Evolutionary conservation across 2,888 invertebrate genomes (phyloP).

Genomic region (Reticulitermes lucifugus): DNA sequence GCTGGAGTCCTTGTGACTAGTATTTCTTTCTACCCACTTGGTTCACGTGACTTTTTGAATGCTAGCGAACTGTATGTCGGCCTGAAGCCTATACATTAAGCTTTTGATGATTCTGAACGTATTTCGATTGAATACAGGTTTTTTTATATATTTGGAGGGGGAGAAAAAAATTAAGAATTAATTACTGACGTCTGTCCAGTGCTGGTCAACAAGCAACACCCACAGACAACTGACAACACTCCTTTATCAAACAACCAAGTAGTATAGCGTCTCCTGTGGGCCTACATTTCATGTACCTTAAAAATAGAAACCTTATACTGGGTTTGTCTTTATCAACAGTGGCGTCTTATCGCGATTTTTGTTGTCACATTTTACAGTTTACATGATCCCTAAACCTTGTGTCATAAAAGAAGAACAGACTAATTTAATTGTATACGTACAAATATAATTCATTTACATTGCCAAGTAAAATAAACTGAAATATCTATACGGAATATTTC

Average conservation of each 20-base stretch:
- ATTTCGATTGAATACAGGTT: neutral
- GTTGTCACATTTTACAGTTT: neutral
- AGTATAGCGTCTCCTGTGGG: neutral
- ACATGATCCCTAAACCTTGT: neutral
- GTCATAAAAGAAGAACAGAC: neutral
- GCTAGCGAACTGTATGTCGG: too few relatives aligned
- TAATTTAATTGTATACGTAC: neutral
- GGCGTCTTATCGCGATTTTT: neutral
- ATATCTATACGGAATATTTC: neutral
- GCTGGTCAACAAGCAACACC: neutral
- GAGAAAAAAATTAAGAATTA: neutral
- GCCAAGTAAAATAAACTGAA: neutral
- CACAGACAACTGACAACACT: neutral
- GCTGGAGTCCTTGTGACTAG: too few relatives aligned
- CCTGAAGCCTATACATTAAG: too few relatives aligned
- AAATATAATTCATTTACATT: slow-evolving; percentile 2
- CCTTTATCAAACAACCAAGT: neutral
- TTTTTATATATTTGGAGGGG: neutral
- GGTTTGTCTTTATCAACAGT: neutral
- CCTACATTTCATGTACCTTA: neutral
- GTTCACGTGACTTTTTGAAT: too few relatives aligned
- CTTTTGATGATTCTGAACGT: neutral
- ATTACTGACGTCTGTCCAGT: neutral
- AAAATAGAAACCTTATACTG: neutral
- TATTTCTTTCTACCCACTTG: too few relatives aligned